phyloP scores from a whole-genome alignment of 2,797 vertebrate genomes.

The Manis crassicaudata region DNA sequence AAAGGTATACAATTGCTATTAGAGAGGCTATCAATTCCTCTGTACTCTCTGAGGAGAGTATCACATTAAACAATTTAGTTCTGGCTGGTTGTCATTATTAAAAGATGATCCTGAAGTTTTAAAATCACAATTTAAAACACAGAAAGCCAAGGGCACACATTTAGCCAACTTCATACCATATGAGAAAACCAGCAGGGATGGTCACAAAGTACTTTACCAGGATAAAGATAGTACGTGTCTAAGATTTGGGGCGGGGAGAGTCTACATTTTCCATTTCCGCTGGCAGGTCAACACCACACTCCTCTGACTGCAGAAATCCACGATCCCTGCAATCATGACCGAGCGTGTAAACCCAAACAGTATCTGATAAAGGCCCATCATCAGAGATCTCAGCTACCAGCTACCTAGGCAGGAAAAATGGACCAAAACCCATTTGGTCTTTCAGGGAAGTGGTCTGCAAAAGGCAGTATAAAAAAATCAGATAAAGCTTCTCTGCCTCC shows the following conservation, averaged over 20 bases:
- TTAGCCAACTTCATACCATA: constrained; percentile 44
- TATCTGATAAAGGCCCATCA: background rate
- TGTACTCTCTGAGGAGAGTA: constrained; percentile 51
- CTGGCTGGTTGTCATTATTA: constrained; percentile 67
- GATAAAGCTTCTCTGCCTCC: background rate
- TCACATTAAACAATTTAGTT: constrained; percentile 65
- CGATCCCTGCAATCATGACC: background rate
- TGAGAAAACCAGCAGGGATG: constrained; percentile 50
- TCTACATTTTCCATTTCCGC: background rate
- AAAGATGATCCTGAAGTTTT: constrained; percentile 58
- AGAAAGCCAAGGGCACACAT: constrained; percentile 37
- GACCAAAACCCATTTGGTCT: background rate
- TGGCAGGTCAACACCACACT: background rate
- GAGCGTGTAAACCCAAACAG: background rate
- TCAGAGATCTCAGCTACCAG: background rate
- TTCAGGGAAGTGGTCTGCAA: background rate
- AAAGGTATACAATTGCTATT: constrained; percentile 15
- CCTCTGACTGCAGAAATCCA: background rate
- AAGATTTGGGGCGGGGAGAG: background rate
- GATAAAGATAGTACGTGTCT: background rate
- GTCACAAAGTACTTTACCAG: background rate
- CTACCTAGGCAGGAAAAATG: background rate
- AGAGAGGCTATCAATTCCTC: constrained; percentile 43
- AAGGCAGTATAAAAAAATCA: constrained; percentile 2
- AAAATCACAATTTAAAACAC: constrained; percentile 62